phyloP scores from a whole-genome alignment of 2,113 vertebrate species.

The Notothenia coriiceps region DNA sequence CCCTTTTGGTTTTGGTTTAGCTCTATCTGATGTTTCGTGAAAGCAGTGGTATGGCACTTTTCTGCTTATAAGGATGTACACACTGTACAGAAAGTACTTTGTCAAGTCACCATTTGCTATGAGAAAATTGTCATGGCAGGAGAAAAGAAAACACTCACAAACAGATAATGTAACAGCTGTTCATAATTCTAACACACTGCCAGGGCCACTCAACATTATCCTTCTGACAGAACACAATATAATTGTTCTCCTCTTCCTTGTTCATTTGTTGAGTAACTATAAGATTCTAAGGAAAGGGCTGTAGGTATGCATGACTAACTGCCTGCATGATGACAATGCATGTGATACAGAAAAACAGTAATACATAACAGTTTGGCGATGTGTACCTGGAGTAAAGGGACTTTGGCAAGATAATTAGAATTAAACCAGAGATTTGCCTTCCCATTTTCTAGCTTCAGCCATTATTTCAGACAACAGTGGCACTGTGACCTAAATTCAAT shows the following conservation, averaged over 20 bases:
- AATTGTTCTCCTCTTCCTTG: not conserved
- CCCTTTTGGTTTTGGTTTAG: not conserved
- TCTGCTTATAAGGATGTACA: not conserved
- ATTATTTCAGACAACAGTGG: not conserved
- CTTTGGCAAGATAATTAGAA: not conserved
- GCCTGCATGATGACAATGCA: not conserved
- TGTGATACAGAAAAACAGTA: not conserved
- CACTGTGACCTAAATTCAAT: constrained; percentile 20
- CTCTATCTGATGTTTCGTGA: not conserved
- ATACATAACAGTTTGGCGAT: not conserved
- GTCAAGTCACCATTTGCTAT: not conserved
- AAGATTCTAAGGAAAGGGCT: not conserved
- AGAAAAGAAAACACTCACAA: not conserved
- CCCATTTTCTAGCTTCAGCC: not conserved
- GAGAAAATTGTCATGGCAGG: not conserved
- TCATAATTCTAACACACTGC: not conserved
- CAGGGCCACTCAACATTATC: not conserved
- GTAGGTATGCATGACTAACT: too few species aligned
- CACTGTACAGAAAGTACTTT: constrained; percentile 2
- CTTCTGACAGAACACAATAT: not conserved
- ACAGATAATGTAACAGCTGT: not conserved
- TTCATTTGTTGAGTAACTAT: not conserved
- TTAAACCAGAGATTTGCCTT: not conserved
- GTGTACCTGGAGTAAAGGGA: not conserved
- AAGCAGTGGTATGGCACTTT: not conserved